Conservation (phyloP, 2,888 invertebrate species). For the Brachynemurus nebulosus region DNA sequence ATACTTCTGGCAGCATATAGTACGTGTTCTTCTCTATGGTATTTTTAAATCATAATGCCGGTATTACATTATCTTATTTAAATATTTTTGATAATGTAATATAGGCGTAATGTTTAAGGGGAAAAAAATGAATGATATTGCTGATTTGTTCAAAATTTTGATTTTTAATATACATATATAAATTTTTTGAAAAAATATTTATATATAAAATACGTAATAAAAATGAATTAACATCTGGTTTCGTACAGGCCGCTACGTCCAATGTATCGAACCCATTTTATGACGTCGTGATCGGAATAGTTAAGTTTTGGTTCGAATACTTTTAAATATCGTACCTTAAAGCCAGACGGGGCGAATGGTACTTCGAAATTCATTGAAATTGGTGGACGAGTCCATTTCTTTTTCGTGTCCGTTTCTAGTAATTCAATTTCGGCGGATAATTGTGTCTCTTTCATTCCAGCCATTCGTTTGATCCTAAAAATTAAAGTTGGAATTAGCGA, state of each 20-base stretch:
- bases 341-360: constrained; percentile 98
- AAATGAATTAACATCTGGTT: constrained; percentile 91
- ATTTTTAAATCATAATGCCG: too few species aligned
- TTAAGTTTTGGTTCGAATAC: constrained; percentile 99
- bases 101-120: too few species aligned
- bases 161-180: too few species aligned
- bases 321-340: constrained; percentile 98
- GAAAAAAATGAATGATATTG: too few species aligned
- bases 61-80: too few species aligned
- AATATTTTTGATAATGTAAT: too few species aligned
- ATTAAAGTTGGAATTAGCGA: constrained; percentile 12
- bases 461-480: constrained; percentile 75
- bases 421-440: constrained; percentile 98
- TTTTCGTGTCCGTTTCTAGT: constrained; percentile 95
- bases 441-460: constrained; percentile 99
- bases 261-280: constrained; percentile 99
- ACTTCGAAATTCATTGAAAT: constrained; percentile 99
- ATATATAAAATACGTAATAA: too few species aligned
- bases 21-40: too few species aligned
- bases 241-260: constrained; percentile 98
- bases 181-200: too few species aligned
- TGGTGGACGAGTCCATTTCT: constrained; percentile 99
- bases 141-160: too few species aligned
- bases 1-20: too few species aligned
- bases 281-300: constrained; percentile 99